These are phyloP conservation scores for Reticulitermes speratus DNA, from an alignment of 1,140 invertebrate species.

Conservation along the genomic window DNA sequence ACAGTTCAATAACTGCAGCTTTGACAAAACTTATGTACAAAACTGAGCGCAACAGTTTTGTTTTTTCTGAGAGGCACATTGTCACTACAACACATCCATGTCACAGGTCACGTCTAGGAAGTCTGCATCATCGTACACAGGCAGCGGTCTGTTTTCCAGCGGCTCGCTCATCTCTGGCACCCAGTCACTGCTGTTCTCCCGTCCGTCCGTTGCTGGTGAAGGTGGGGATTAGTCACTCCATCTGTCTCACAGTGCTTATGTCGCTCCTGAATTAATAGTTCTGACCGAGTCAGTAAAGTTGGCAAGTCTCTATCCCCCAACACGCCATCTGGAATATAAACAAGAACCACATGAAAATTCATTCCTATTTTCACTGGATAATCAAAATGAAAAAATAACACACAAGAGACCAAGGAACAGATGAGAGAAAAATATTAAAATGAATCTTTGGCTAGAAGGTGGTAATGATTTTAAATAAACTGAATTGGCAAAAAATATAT, in stretches of 20 bases:
- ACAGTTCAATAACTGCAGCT: too few relatives aligned
- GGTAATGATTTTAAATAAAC: too few relatives aligned
- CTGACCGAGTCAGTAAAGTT: background rate
- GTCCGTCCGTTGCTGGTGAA: conserved; percentile 21
- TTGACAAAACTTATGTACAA: too few relatives aligned
- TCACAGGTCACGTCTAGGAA: conserved; percentile 17
- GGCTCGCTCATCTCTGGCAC: background rate
- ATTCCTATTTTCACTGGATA: too few relatives aligned
- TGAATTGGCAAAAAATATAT: too few relatives aligned
- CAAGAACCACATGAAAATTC: too few relatives aligned
- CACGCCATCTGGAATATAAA: background rate
- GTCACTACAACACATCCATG: conserved; percentile 14
- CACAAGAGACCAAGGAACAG: too few relatives aligned
- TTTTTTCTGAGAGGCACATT: background rate
- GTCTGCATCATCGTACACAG: background rate
- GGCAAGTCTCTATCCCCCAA: background rate
- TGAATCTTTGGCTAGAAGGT: too few relatives aligned
- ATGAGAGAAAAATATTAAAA: too few relatives aligned
- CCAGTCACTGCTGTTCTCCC: conserved; percentile 21
- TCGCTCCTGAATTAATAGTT: background rate
- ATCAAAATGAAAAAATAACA: too few relatives aligned
- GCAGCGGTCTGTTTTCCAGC: background rate
- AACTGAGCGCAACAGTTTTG: background rate
- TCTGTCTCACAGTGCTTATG: background rate
- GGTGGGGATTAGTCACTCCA: conserved; percentile 24